A percentile compares a stretch with the other conserved stretches of the same genome.
phyloP scores from a whole-genome alignment of 2,113 vertebrate genomes.

The Ailuropoda melanoleuca region DNA sequence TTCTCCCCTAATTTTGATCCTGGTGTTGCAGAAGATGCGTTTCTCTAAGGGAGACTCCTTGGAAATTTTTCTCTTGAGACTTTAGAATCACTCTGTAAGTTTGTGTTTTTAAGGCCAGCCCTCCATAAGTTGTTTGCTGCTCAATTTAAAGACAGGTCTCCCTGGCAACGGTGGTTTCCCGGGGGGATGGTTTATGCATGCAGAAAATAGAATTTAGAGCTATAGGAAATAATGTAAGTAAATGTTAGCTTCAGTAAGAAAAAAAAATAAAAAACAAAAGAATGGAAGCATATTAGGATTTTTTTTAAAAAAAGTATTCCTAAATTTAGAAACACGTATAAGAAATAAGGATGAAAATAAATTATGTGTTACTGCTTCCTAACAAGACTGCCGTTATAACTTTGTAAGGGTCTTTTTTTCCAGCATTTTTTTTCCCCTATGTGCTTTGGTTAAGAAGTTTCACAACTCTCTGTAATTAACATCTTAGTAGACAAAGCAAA shows the following conservation, averaged over 20 bases:
- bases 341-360: constrained; percentile 17
- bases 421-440: too few species aligned
- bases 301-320: neutral
- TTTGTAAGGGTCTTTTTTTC: neutral
- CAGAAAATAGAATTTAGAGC: neutral
- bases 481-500: neutral
- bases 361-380: neutral
- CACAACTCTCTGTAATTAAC: neutral
- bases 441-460: neutral
- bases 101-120: neutral
- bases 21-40: too few species aligned
- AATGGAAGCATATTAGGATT: neutral
- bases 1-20: neutral
- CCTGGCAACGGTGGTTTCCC: constrained; percentile 5
- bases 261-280: neutral
- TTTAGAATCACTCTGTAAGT: constrained; percentile 9
- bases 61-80: neutral
- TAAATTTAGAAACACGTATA: neutral
- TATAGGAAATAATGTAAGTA: neutral
- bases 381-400: neutral
- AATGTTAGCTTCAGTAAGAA: neutral
- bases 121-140: neutral
- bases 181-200: neutral
- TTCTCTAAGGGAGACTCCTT: neutral
- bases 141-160: constrained; percentile 54